Evolutionary conservation across 2,888 invertebrate species (phyloP).

Genomic region (Ariolimax columbianus): DNA sequence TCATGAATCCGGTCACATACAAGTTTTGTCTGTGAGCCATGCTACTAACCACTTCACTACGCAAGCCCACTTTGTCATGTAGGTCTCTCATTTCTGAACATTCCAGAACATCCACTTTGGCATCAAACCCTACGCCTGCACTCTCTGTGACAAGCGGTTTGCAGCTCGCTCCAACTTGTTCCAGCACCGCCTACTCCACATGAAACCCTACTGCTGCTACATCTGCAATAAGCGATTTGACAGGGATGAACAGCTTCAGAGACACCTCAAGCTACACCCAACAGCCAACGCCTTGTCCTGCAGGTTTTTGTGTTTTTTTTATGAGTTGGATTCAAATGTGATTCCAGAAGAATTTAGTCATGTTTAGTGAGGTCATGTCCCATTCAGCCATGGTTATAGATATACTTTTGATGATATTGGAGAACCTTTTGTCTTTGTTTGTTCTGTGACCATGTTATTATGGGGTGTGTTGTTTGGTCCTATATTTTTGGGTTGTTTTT

Average conservation of each 20-base stretch:
- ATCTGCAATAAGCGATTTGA: slow-evolving; percentile 71
- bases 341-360: too few species aligned
- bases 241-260: slow-evolving; percentile 69
- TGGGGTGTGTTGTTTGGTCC: too few species aligned
- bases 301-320: slow-evolving; percentile 51
- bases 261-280: slow-evolving; percentile 70
- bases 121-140: slow-evolving; percentile 73
- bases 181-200: slow-evolving; percentile 70
- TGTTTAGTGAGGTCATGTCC: too few species aligned
- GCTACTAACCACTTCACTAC: too few species aligned
- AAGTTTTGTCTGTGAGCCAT: too few species aligned
- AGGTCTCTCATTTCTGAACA: neutral
- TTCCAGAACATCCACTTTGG: slow-evolving; percentile 72
- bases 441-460: too few species aligned
- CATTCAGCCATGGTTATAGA: too few species aligned
- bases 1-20: too few species aligned
- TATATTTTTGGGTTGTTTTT: too few species aligned
- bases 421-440: too few species aligned
- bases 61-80: neutral
- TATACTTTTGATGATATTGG: too few species aligned
- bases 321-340: too few species aligned
- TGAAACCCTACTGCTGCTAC: slow-evolving; percentile 67
- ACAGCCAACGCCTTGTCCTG: slow-evolving; percentile 66
- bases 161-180: slow-evolving; percentile 73
- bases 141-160: slow-evolving; percentile 70